Evolutionary conservation across 1,140 invertebrate species (phyloP).

Genomic region (Cotesia vestalis): DNA sequence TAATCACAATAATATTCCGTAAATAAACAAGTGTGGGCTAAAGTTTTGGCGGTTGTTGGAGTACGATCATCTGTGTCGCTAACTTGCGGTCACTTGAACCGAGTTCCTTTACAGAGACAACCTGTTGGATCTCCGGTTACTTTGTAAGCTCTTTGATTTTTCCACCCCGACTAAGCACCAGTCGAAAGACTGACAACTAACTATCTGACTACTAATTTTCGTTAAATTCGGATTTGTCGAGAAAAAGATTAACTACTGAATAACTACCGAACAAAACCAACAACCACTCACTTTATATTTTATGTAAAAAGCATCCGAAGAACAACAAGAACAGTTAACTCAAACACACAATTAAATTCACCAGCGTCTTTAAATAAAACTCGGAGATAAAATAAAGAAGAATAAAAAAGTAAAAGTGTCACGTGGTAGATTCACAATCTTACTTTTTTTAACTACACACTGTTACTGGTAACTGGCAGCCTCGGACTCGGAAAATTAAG

Average conservation of each 20-base stretch:
- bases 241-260: too few relatives aligned
- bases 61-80: slow-evolving; percentile 35
- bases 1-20: too few relatives aligned
- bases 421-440: not conserved
- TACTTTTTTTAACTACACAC: slow-evolving; percentile 22
- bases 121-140: slow-evolving; percentile 23
- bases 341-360: too few relatives aligned
- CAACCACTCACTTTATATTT: too few relatives aligned
- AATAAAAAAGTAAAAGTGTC: too few relatives aligned
- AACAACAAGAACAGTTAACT: too few relatives aligned
- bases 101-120: slow-evolving; percentile 18
- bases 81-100: slow-evolving; percentile 36
- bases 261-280: too few relatives aligned
- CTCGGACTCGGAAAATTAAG: not conserved
- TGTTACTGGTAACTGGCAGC: not conserved
- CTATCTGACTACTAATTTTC: not conserved
- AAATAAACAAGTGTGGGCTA: not conserved
- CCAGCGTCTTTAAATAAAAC: too few relatives aligned
- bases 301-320: too few relatives aligned
- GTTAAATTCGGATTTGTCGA: too few relatives aligned
- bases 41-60: not conserved
- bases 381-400: too few relatives aligned
- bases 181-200: not conserved
- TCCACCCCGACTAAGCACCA: slow-evolving; percentile 1
- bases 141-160: slow-evolving; percentile 20